These are phyloP conservation scores for Brotula barbata DNA, from an alignment of 2,797 vertebrate species.

Conservation along the genomic window DNA sequence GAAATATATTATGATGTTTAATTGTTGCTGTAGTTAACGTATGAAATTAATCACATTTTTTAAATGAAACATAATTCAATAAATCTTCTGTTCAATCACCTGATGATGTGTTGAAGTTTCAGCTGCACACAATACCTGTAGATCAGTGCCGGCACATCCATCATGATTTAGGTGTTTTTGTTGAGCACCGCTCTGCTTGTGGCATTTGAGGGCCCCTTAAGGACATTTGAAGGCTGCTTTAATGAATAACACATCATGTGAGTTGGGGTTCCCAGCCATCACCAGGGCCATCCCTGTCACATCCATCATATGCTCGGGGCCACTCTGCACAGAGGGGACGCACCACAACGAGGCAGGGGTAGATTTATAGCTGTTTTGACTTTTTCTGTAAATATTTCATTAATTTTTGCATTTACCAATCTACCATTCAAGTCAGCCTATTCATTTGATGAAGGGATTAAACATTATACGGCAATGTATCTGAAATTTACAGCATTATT, in stretches of 20 bases:
- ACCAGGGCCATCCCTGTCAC: slow-evolving; percentile 58
- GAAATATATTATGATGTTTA: too few relatives aligned
- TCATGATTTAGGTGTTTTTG: slow-evolving; percentile 64
- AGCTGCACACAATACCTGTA: slow-evolving; percentile 55
- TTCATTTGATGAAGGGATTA: too few relatives aligned
- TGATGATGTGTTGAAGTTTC: too few relatives aligned
- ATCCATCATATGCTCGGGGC: slow-evolving; percentile 64
- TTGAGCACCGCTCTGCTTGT: slow-evolving; percentile 43
- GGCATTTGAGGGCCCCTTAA: slow-evolving; percentile 72
- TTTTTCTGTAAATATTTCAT: too few relatives aligned
- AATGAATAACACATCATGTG: slow-evolving; percentile 75
- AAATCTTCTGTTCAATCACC: too few relatives aligned
- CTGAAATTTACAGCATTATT: too few relatives aligned
- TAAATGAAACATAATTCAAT: too few relatives aligned
- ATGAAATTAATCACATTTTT: too few relatives aligned
- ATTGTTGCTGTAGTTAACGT: too few relatives aligned
- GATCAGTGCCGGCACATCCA: slow-evolving; percentile 57
- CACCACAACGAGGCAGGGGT: slow-evolving; percentile 33
- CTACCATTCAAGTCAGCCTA: too few relatives aligned
- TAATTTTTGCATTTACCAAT: too few relatives aligned
- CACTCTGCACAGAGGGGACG: slow-evolving; percentile 1
- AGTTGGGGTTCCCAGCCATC: slow-evolving; percentile 40
- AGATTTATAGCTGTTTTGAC: slow-evolving; percentile 22
- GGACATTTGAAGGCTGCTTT: slow-evolving; percentile 62
- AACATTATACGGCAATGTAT: too few relatives aligned